These are phyloP conservation scores for Myotis planiceps DNA, from an alignment of 2,797 vertebrate species.

Conservation along the genomic window DNA sequence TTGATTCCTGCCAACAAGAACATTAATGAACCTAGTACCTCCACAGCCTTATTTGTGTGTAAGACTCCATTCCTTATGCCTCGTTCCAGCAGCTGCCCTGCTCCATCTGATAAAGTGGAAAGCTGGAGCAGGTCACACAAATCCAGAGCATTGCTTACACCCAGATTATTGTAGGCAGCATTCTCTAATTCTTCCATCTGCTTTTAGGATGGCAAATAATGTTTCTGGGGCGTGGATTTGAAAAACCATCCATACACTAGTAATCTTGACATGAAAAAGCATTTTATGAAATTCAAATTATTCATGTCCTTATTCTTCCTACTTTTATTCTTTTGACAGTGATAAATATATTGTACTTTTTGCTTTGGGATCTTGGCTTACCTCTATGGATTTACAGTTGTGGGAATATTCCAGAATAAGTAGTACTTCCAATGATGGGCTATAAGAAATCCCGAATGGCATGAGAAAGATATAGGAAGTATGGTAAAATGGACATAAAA, in stretches of 20 bases:
- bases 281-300: background rate
- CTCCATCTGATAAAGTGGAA: slow-evolving; percentile 15
- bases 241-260: background rate
- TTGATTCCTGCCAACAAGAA: slow-evolving; percentile 68
- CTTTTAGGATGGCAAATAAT: background rate
- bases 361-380: slow-evolving; percentile 18
- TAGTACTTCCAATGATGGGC: background rate
- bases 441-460: background rate
- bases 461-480: background rate
- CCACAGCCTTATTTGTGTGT: slow-evolving; percentile 52
- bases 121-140: background rate
- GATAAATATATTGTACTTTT: slow-evolving; percentile 1
- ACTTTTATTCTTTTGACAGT: slow-evolving; percentile 28
- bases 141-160: background rate
- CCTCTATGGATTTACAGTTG: slow-evolving; percentile 14
- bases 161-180: background rate
- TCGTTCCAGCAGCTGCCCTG: background rate
- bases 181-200: background rate
- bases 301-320: background rate
- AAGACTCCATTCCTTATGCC: background rate
- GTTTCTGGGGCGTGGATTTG: slow-evolving; percentile 28
- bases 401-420: slow-evolving; percentile 21
- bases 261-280: slow-evolving; percentile 19
- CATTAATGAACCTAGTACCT: slow-evolving; percentile 64
- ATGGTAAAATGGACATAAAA: slow-evolving; percentile 20